phyloP scores from a whole-genome alignment of 2,113 vertebrate genomes.

The Aix galericulata region DNA sequence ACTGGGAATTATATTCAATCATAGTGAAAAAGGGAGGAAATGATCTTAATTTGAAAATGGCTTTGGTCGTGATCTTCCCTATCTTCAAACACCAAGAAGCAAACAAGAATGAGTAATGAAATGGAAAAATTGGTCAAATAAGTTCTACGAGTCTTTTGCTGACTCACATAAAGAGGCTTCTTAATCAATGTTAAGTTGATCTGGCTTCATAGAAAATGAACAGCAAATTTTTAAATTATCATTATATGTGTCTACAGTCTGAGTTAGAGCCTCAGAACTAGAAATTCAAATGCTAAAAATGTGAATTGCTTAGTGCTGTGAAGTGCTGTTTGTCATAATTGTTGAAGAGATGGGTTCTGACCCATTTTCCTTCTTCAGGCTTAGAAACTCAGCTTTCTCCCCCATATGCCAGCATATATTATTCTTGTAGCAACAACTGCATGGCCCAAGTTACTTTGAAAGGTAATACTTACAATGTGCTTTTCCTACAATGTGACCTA shows the following conservation, averaged over 20 bases:
- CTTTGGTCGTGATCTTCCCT: conserved; percentile 9
- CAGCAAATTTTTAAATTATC: neutral
- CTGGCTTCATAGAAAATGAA: neutral
- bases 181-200: conserved; percentile 12
- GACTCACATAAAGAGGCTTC: neutral
- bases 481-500: conserved; percentile 11
- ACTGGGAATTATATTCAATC: neutral
- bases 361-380: neutral
- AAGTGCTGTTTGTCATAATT: neutral
- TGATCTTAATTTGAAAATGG: conserved; percentile 15
- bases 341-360: neutral
- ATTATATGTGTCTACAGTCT: neutral
- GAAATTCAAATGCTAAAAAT: neutral
- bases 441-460: conserved; percentile 16
- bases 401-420: neutral
- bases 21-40: neutral
- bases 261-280: neutral
- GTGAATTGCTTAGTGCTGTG: too few species aligned
- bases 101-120: conserved; percentile 36
- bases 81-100: neutral
- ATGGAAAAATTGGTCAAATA: neutral
- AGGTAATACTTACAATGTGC: conserved; percentile 34
- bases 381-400: neutral
- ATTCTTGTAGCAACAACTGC: conserved; percentile 30
- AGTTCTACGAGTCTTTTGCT: neutral